Evolutionary conservation across 2,113 vertebrate species (phyloP), one percentile per base, ranked within the genome.

Genomic region (Tautogolabrus adspersus): DNA sequence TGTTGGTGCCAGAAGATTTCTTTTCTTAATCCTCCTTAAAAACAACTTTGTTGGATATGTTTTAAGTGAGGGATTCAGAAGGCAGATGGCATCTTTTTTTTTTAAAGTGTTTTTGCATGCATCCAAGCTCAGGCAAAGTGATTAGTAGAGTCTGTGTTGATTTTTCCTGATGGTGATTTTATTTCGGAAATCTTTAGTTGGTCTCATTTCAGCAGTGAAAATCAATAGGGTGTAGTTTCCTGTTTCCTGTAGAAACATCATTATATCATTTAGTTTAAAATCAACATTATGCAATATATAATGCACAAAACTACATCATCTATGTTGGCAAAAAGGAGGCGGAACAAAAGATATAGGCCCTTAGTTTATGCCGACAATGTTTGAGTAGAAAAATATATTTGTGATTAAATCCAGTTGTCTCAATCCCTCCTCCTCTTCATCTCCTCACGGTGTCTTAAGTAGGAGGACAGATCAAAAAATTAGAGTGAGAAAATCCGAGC

Each of bases 391-490:
- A 57, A 67, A 66, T 10, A 26, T 49, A n/a, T 49, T 16, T 62
- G 62, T 40, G 5, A 80, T 47, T 10, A 54, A 57, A 68, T n/a
- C 12, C 1, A 47, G 47, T 13, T 55, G 6, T 30, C 49, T 81
- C 38, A 19, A 4, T 57, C 54, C 38, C 58, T 60, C 55, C 62
- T 74, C 62, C 57, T 72, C 56, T 26, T 30, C 22, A 64, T 71
- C 22, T 63, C 55, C 56, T 72, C 55, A 72, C 64, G 30, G n/a
- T 74, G 34, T 34, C 40, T 61, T 38, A 40, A 37, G 66, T 67
- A 57, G 71, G 68, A 72, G 74, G 79, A 21, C 22, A 1, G 38
- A 56, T 6, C n/a, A 22, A 71, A 30, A 34, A 70, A 16, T 67
- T 57, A 37, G 69, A 60, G 62, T 66, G 72, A 77, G 52, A 60